A percentile compares a stretch with the other conserved stretches of the same genome.
These are phyloP conservation scores for Tretioscincus oriximinensis DNA, from an alignment of 2,113 vertebrate species.

Conservation along the genomic window DNA sequence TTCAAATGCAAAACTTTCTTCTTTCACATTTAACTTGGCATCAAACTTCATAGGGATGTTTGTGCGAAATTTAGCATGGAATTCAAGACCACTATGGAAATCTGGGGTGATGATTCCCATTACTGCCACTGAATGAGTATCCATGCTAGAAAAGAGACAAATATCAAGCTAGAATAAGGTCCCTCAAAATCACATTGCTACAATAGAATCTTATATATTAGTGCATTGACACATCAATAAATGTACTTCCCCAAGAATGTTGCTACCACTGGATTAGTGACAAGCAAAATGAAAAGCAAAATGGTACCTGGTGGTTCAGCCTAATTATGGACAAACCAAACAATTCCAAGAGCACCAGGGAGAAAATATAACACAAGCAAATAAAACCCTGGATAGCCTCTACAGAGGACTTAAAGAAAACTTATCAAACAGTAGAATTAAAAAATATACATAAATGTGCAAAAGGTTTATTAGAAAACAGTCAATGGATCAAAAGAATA, in stretches of 20 bases:
- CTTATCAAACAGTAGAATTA: too few species aligned
- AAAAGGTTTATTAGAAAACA: too few species aligned
- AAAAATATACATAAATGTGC: too few species aligned
- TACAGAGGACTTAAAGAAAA: too few species aligned
- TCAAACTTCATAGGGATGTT: constrained; percentile 68
- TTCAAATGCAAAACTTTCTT: constrained; percentile 76
- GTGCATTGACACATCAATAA: neutral
- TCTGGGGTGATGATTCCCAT: constrained; percentile 82
- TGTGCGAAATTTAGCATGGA: constrained; percentile 65
- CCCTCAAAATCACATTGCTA: constrained; percentile 20
- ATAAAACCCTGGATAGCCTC: too few species aligned
- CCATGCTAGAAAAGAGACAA: constrained; percentile 62
- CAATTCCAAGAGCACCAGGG: too few species aligned
- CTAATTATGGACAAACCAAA: too few species aligned
- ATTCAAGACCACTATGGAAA: constrained; percentile 74
- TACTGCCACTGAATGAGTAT: constrained; percentile 70
- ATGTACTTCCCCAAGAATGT: constrained; percentile 20
- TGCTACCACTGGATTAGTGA: neutral
- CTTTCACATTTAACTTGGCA: constrained; percentile 70
- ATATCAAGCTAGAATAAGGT: constrained; percentile 11
- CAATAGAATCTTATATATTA: constrained; percentile 26
- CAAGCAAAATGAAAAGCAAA: neutral
- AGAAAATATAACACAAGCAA: too few species aligned
- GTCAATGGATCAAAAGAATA: too few species aligned
- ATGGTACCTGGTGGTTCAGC: neutral